Base-by-base conservation (phyloP, 2,113 vertebrate genomes). In the Polypterus bichir region DNA sequence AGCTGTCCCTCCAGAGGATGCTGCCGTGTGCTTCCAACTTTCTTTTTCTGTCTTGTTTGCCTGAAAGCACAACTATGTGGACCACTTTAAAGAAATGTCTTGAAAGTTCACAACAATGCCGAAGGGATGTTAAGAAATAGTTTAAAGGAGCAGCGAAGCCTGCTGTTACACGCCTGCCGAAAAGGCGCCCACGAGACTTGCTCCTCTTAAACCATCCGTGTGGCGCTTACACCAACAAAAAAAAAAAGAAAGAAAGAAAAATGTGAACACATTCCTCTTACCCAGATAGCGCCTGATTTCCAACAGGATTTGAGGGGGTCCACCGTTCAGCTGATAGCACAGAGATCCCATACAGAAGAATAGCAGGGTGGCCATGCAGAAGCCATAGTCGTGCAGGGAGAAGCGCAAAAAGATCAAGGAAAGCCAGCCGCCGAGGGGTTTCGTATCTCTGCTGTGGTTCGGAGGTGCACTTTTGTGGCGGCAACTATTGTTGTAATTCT, bases 201-300 rank as follows among this genome's bases (percentile, higher is more conserved):
- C 27, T 27, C 27, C 27, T 27, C 27, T 27, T 27, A 27, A 27
- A 27, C 27, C 27, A 1, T 27, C 27, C 27, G 27, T 27, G 27
- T 27, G 27, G 27, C 27, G 27, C 27, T 27, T 27, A 27, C 27
- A 52, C 10, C 51, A 10, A 52, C 49, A 52, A n/a, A 27, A 27
- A 61, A 53, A 10, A 44, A 45, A 9, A 44, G 2, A 7, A 59
- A 48, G 49, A 11, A 11, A 27, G 6, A 48, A 3, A 9, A 9
- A 54, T 53, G 53, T 64, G 7, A 57, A 69, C 69, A 70, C 68
- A 5, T 62, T 65, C 11, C 68, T 71, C 94, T 93, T 88, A 98
- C 94, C 94, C 75, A 98, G 81, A 76, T 93, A 97, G 74, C 88
- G 91, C 68, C 92, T 83, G 73, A 97, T 82, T 77, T 94, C 89